Evolutionary conservation across 2,113 vertebrate genomes (phyloP).

Genomic region (Festucalex cinctus): DNA sequence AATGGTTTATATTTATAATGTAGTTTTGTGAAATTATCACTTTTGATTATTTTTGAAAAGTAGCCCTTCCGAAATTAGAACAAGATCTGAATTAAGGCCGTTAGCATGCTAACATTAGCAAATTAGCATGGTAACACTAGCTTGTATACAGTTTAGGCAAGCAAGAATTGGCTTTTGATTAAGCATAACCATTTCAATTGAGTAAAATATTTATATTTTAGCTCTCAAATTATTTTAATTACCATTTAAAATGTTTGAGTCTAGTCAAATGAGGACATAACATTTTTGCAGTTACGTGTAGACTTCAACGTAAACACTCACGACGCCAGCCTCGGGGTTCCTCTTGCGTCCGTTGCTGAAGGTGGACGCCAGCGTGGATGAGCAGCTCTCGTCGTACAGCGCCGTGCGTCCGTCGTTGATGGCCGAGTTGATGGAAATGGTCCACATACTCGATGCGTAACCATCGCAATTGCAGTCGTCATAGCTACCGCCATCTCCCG

Average conservation of each 20-base stretch:
- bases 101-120: not conserved
- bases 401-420: conserved; percentile 96
- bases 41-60: not conserved
- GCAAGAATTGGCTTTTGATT: too few species aligned
- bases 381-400: conserved; percentile 97
- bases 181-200: not conserved
- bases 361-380: conserved; percentile 94
- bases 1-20: too few species aligned
- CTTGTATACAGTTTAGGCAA: too few species aligned
- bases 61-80: not conserved
- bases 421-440: conserved; percentile 98
- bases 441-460: conserved; percentile 99
- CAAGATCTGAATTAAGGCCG: not conserved
- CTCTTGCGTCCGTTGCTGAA: conserved; percentile 98
- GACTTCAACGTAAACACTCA: conserved; percentile 64
- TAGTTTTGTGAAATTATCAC: not conserved
- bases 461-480: conserved; percentile 98
- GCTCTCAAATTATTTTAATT: too few species aligned
- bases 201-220: not conserved
- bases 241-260: not conserved
- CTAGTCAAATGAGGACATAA: too few species aligned
- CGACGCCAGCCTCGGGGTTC: conserved; percentile 95
- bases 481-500: conserved; percentile 94
- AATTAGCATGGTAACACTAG: not conserved
- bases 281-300: not conserved